Conservation (phyloP, 2,888 invertebrate species). For the Agonopterix alstromeriana region DNA sequence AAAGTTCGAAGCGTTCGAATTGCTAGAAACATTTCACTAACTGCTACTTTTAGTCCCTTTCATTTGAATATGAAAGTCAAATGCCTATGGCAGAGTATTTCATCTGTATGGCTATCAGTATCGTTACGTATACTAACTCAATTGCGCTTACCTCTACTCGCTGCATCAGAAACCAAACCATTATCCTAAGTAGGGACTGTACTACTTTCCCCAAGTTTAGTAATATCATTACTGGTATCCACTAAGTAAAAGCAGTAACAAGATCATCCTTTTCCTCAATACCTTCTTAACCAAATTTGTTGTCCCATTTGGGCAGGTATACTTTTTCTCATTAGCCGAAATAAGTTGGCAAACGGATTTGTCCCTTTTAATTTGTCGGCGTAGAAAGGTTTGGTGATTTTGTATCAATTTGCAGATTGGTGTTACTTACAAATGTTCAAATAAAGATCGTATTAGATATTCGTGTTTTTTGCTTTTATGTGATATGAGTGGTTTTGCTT, state of each 20-base stretch:
- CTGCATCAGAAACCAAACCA: slow-evolving; percentile 17
- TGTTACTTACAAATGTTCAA: no score
- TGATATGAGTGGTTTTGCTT: no score
- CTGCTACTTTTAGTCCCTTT: no score
- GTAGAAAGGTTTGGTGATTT: not conserved
- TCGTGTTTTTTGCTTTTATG: no score
- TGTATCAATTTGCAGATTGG: no score
- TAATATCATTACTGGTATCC: slow-evolving; percentile 43
- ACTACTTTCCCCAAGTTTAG: slow-evolving; percentile 28
- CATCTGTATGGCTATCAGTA: no score
- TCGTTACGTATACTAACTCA: not conserved
- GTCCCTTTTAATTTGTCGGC: slow-evolving; percentile 1
- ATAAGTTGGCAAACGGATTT: slow-evolving; percentile 10
- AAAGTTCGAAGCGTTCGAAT: no score
- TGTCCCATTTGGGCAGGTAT: slow-evolving; percentile 23
- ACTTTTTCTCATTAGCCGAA: slow-evolving; percentile 18
- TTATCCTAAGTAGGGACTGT: slow-evolving; percentile 24
- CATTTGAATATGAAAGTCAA: not conserved
- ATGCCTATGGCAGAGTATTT: no score
- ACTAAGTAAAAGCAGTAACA: slow-evolving; percentile 46
- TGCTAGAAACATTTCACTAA: no score
- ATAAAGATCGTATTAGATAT: no score
- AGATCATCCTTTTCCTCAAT: slow-evolving; percentile 37
- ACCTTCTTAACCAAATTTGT: slow-evolving; percentile 41
- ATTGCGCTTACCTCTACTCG: slow-evolving; percentile 7